Percentiles rank a stretch among this genome's conserved stretches.
These are phyloP conservation scores for Otis tarda DNA, from an alignment of 2,113 vertebrate genomes.

Conservation along the genomic window DNA sequence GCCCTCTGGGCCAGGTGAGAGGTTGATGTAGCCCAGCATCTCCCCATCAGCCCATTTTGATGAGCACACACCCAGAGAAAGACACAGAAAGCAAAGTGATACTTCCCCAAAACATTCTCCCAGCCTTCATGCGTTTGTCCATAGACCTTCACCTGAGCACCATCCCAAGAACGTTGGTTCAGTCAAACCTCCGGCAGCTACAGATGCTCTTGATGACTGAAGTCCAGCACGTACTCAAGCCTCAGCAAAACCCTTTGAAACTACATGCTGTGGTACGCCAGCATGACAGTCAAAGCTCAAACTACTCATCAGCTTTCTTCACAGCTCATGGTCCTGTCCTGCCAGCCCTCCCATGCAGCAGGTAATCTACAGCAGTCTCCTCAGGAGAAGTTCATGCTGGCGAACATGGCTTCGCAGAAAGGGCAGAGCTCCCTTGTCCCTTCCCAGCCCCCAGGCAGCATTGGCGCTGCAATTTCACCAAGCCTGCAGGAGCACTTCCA, in stretches of 20 bases:
- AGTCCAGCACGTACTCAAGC: not conserved
- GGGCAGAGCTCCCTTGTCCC: not conserved
- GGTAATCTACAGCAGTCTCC: not conserved
- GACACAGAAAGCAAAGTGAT: not conserved
- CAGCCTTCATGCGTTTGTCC: rapidly evolving
- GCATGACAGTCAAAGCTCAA: not conserved
- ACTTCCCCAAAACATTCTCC: not conserved
- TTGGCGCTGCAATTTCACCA: not conserved
- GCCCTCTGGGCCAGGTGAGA: not conserved
- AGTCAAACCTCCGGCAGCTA: not conserved
- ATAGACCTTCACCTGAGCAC: not conserved
- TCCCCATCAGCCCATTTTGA: not conserved
- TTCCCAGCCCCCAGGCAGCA: not conserved
- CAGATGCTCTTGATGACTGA: not conserved
- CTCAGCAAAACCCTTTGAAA: not conserved
- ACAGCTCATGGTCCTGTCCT: not conserved
- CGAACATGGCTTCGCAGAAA: not conserved
- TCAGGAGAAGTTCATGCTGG: not conserved
- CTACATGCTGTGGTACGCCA: not conserved
- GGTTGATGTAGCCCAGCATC: not conserved
- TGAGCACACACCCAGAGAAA: not conserved
- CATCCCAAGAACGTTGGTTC: rapidly evolving
- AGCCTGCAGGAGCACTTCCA: not conserved
- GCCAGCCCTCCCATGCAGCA: not conserved
- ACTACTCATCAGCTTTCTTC: not conserved